Evolutionary conservation across 1,140 invertebrate genomes (phyloP).

Genomic region (Heliconius hermathena): DNA sequence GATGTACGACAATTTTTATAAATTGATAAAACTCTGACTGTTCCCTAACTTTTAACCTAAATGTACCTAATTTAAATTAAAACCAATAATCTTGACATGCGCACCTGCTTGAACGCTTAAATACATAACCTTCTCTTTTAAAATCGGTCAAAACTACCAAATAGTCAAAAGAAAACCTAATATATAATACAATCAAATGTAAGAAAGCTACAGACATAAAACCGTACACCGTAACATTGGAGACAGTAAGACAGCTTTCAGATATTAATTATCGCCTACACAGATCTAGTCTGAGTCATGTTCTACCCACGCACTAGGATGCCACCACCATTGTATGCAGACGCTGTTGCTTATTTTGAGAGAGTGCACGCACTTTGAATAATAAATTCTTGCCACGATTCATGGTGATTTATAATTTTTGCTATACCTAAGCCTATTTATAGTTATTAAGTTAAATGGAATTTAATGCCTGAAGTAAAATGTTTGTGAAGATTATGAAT

Average conservation of each 20-base stretch:
- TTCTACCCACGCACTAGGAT: slow-evolving; percentile 33
- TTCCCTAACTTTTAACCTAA: too few species aligned
- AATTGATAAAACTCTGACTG: too few species aligned
- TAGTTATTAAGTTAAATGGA: slow-evolving; percentile 10
- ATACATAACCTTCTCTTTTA: too few species aligned
- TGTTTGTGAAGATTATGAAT: not conserved
- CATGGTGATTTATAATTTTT: slow-evolving; percentile 27
- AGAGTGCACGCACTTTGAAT: slow-evolving; percentile 29
- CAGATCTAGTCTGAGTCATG: slow-evolving; percentile 32
- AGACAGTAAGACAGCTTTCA: slow-evolving; percentile 29
- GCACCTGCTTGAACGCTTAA: too few species aligned
- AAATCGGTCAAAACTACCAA: too few species aligned
- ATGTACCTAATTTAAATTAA: too few species aligned
- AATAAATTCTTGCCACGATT: slow-evolving; percentile 24
- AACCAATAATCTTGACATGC: too few species aligned
- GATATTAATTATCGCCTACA: slow-evolving; percentile 37
- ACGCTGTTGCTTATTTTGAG: slow-evolving; percentile 35
- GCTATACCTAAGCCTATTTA: slow-evolving; percentile 8
- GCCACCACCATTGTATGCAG: slow-evolving; percentile 34
- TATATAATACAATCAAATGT: not conserved
- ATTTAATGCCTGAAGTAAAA: not conserved
- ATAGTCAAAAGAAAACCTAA: not conserved
- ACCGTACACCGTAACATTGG: slow-evolving; percentile 11
- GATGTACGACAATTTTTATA: too few species aligned
- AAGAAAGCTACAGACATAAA: slow-evolving; percentile 4